phyloP scores from a whole-genome alignment of 2,113 vertebrate genomes.

The Vidua macroura region DNA sequence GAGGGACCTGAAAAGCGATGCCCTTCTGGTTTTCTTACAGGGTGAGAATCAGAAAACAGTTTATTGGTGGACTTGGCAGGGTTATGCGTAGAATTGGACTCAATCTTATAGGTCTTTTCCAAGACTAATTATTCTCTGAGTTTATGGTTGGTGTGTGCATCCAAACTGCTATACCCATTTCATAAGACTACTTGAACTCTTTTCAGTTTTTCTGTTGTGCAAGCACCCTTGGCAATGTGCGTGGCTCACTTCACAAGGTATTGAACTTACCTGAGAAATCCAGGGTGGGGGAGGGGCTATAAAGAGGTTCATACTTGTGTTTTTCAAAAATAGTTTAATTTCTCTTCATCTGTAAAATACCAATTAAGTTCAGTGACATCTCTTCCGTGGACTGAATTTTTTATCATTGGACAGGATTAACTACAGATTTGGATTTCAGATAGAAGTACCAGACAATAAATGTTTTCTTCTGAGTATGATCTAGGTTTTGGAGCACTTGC shows the following conservation, averaged over 20 bases:
- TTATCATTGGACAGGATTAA: background rate
- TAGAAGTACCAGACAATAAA: background rate
- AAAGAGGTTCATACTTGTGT: accelerated
- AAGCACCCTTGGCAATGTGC: background rate
- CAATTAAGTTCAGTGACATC: background rate
- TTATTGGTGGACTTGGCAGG: background rate
- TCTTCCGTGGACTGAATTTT: background rate
- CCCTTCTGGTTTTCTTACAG: background rate
- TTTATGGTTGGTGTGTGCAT: background rate
- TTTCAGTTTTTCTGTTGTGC: background rate
- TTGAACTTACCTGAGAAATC: background rate
- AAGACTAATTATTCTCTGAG: background rate
- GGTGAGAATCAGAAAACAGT: background rate
- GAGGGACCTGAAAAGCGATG: background rate
- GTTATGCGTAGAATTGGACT: background rate
- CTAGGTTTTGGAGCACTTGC: background rate
- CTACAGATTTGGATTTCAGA: background rate
- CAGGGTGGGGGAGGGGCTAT: accelerated
- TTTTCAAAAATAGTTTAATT: background rate
- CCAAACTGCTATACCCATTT: background rate
- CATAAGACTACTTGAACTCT: background rate
- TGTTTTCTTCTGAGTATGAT: background rate
- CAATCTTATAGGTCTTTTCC: background rate
- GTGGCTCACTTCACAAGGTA: background rate
- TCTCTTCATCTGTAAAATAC: background rate